Percentiles rank a stretch among this genome's conserved stretches.
phyloP scores from a whole-genome alignment of 2,888 invertebrate species.

The Petrophora chlorosata region DNA sequence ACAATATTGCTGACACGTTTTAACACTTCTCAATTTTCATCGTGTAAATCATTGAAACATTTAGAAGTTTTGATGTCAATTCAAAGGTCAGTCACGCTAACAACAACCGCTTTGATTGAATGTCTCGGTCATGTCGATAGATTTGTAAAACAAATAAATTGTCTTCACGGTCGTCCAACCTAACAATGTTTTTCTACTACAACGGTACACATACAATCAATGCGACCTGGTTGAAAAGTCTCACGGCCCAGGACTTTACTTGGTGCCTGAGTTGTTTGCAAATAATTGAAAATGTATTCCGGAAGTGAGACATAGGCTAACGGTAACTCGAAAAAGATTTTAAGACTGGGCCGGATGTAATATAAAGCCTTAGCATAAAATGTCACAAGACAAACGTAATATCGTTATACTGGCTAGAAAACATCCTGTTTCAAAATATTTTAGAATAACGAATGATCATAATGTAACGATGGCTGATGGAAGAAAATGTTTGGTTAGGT shows the following conservation, averaged over 20 bases:
- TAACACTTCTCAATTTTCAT: too few relatives aligned
- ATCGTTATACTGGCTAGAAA: too few relatives aligned
- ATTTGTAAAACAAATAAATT: slow-evolving; percentile 33
- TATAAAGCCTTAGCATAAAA: slow-evolving; percentile 9
- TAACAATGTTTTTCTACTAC: slow-evolving; percentile 21
- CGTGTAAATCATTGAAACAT: too few relatives aligned
- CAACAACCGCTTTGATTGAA: slow-evolving; percentile 26
- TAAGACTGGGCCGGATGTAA: neutral
- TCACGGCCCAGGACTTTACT: slow-evolving; percentile 27
- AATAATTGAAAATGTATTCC: slow-evolving; percentile 10
- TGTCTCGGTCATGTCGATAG: slow-evolving; percentile 42
- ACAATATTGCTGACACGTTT: too few relatives aligned
- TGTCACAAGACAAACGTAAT: too few relatives aligned
- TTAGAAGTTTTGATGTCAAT: slow-evolving; percentile 11
- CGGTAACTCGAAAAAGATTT: neutral
- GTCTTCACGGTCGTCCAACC: slow-evolving; percentile 28
- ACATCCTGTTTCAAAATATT: too few relatives aligned
- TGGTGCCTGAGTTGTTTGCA: slow-evolving; percentile 24
- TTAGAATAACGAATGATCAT: neutral
- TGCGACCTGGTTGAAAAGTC: slow-evolving; percentile 27
- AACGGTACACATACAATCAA: slow-evolving; percentile 30
- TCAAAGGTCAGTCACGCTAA: slow-evolving; percentile 14
- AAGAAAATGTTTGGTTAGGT: too few relatives aligned
- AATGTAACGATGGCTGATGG: too few relatives aligned
- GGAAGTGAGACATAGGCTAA: neutral